Conservation (phyloP, 1,140 invertebrate genomes). For the Microvelia longipes region DNA sequence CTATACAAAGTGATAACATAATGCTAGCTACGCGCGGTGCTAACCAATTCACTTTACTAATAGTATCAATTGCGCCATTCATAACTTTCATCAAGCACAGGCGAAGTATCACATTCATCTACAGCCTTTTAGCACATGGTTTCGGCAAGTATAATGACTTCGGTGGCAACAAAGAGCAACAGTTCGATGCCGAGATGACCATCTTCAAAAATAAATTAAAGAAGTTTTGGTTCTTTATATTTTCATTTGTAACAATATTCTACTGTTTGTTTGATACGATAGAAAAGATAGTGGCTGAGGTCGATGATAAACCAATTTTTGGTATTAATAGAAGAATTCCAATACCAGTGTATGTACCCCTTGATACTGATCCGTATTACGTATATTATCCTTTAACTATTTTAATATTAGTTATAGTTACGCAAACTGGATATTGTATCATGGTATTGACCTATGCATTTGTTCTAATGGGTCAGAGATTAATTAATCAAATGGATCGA, state of each 20-base stretch:
- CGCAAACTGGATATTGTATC: not conserved
- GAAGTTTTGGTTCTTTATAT: not conserved
- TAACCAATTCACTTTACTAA: not conserved
- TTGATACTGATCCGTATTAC: not conserved
- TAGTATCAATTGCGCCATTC: not conserved
- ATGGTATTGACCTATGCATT: not conserved
- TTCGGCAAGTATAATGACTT: not conserved
- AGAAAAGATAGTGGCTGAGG: not conserved
- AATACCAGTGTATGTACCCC: not conserved
- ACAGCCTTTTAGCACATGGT: not conserved
- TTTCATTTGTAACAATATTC: not conserved
- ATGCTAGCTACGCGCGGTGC: not conserved
- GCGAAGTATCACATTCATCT: not conserved
- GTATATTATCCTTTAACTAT: not conserved
- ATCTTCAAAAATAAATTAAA: not conserved
- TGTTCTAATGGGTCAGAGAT: not conserved
- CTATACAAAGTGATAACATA: not conserved
- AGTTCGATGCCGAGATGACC: not conserved
- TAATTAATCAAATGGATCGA: not conserved
- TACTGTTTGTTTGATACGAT: not conserved
- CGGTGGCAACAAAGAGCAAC: not conserved
- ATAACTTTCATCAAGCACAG: not conserved
- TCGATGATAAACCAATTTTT: not conserved
- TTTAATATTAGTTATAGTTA: not conserved
- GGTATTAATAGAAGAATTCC: not conserved